phyloP scores from a whole-genome alignment of 1,140 invertebrate species.

The Glomeris maerens region DNA sequence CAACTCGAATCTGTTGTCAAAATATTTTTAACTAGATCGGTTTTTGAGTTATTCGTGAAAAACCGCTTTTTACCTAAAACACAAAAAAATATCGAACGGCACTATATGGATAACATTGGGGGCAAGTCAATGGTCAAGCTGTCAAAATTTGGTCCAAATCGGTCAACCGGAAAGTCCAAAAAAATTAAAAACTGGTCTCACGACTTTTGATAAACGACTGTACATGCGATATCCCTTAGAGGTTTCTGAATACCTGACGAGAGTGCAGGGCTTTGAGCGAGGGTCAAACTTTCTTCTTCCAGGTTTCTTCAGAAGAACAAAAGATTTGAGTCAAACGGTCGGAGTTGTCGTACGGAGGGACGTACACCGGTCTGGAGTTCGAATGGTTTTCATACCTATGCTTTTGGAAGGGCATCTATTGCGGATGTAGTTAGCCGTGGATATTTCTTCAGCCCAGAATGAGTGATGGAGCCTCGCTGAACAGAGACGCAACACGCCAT shows the following conservation, averaged over 20 bases:
- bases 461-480: neutral
- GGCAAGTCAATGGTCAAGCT: too few species aligned
- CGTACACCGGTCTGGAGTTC: neutral
- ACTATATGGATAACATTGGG: too few species aligned
- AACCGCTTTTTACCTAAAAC: too few species aligned
- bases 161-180: too few species aligned
- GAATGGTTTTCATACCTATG: neutral
- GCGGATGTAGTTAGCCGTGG: neutral
- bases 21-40: too few species aligned
- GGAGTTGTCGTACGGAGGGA: neutral
- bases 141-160: too few species aligned
- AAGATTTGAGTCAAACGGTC: neutral
- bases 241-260: neutral
- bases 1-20: too few species aligned
- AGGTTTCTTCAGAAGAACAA: neutral
- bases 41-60: too few species aligned
- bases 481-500: conserved; percentile 1
- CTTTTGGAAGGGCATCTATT: conserved; percentile 3
- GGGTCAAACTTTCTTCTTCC: neutral
- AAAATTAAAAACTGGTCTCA: too few species aligned
- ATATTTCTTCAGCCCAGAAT: conserved; percentile 7
- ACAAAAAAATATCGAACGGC: too few species aligned
- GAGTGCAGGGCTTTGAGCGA: neutral
- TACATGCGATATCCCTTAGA: neutral
- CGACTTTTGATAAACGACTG: too few species aligned